Evolutionary conservation across 2,888 invertebrate species (phyloP), one percentile per base, ranked within the genome.

Genomic region (Nomada fucata): DNA sequence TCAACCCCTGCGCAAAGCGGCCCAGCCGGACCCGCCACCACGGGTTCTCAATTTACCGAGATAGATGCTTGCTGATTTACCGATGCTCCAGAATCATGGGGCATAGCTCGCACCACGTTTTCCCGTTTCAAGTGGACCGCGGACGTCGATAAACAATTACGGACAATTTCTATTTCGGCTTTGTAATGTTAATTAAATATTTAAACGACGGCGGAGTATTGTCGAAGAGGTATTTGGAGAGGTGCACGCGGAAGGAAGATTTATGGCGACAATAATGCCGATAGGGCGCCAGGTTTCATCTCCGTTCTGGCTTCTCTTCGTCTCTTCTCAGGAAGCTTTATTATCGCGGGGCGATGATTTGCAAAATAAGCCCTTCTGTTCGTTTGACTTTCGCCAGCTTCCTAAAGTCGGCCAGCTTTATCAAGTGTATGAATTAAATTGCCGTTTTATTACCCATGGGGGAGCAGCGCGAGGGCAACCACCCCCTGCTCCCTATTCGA

Each of bases 401-500:
- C 83, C 72, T 82, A 78, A 78, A 73, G 78, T 67, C 81, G 86
- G 82, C 74, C 83, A 70, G 82, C 84, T 92, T 93, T 92, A 92
- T 93, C 93, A 92, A 93, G 92, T 93, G 93, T 91, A 93, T 91
- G 93, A 93, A 93, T 93, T 93, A 93, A 93, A 93, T 93, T 93
- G 93, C 92, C 92, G 92, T 93, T 93, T 93, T 93, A 93, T 93
- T 92, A 91, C 91, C 92, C 91, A 88, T 85, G 84, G 89, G 91
- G 91, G 91, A 85, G 79, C 81, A 57, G 77, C 55, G 67, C 53
- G 70, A 73, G 77, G 78, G 74, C 80, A 79, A 64, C 74, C 84
- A 44, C 79, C 79, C 75, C 76, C 20, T 52, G 57, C 59, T 76
- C 57, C 63, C 71, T 61, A 75, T 79, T 85, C 74, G 59, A 71